Conservation (phyloP, 1,140 invertebrate genomes). For the Conus betulinus region DNA sequence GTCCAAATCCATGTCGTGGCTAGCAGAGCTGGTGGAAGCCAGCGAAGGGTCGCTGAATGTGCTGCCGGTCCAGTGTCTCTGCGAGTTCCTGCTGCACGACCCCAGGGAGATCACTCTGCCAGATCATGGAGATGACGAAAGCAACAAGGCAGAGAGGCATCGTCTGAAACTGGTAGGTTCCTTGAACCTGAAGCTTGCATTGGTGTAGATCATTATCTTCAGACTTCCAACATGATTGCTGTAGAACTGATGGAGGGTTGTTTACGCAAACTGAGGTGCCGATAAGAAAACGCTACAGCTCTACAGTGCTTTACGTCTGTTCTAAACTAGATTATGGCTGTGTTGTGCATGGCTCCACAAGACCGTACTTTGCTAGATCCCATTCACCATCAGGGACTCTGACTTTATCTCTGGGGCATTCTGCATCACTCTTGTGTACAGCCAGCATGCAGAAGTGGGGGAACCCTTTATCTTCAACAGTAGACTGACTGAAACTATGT, state of each 20-base stretch:
- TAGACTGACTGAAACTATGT: no score
- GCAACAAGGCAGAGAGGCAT: conserved; percentile 67
- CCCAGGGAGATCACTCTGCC: conserved; percentile 57
- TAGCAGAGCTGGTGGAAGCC: conserved; percentile 94
- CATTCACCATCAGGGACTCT: no score
- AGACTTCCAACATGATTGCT: background rate
- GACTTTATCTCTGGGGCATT: no score
- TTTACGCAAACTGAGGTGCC: background rate
- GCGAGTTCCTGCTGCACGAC: conserved; percentile 92
- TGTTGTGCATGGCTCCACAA: no score
- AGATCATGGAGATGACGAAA: conserved; percentile 60
- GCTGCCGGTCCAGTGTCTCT: conserved; percentile 95
- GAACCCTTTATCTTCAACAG: no score
- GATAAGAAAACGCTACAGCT: no score
- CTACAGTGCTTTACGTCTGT: no score
- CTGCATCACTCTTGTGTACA: no score
- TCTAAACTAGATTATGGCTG: no score
- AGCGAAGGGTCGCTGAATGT: conserved; percentile 91
- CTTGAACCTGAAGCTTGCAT: background rate
- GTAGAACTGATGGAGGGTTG: background rate
- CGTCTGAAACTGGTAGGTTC: conserved; percentile 67
- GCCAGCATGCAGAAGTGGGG: no score
- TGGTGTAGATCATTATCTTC: background rate
- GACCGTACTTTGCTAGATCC: no score
- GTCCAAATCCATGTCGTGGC: conserved; percentile 96